phyloP scores from a whole-genome alignment of 2,888 invertebrate species.

The Pinctada fucata region DNA sequence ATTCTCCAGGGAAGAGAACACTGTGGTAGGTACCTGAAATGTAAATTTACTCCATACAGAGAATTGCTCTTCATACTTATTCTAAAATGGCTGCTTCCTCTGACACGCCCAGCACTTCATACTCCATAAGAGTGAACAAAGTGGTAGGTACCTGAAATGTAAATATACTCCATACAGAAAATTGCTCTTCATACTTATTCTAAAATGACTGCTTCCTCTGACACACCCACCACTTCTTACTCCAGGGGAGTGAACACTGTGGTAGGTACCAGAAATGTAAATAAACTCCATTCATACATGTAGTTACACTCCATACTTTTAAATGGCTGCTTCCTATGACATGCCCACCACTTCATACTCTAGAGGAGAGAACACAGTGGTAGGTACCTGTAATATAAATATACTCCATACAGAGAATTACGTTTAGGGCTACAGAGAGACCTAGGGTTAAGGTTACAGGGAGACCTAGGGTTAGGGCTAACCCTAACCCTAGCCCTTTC shows the following conservation, averaged over 20 bases:
- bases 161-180: too few species aligned
- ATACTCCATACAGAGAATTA: too few species aligned
- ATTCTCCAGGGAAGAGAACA: conserved; percentile 74
- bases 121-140: conserved; percentile 74
- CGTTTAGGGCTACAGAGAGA: not conserved
- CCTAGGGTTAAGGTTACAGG: not conserved
- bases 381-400: conserved; percentile 54
- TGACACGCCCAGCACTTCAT: conserved; percentile 68
- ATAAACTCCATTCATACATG: not conserved
- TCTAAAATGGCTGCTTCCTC: conserved; percentile 63
- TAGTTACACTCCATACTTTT: too few species aligned
- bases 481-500: conserved; percentile 37
- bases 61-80: too few species aligned
- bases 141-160: conserved; percentile 65
- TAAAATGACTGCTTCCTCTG: conserved; percentile 66
- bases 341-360: conserved; percentile 71
- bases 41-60: too few species aligned
- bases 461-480: too few species aligned
- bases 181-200: too few species aligned
- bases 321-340: conserved; percentile 67
- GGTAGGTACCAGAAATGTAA: conserved; percentile 58
- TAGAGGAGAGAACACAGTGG: conserved; percentile 74
- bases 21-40: conserved; percentile 67
- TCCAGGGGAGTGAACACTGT: conserved; percentile 75
- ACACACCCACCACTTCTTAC: conserved; percentile 68